phyloP scores from a whole-genome alignment of 1,140 invertebrate species.

The Lutraria rhynchaena region DNA sequence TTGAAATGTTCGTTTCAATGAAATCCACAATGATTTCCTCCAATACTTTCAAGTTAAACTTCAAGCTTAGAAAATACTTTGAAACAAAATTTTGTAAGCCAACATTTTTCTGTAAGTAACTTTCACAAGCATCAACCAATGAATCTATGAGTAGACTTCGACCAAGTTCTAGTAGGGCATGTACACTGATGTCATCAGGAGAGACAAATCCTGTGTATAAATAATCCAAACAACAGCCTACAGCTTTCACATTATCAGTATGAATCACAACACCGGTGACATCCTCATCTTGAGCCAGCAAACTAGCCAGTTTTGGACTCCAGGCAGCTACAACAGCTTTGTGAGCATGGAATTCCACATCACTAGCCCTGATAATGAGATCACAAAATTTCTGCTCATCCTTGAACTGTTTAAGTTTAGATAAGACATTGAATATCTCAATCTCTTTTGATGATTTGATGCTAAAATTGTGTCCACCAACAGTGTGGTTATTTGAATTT shows the following conservation, averaged over 20 bases:
- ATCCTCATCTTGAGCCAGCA: neutral
- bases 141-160: slow-evolving; percentile 13
- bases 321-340: slow-evolving; percentile 49
- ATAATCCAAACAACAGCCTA: slow-evolving; percentile 30
- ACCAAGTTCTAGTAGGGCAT: slow-evolving; percentile 9
- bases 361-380: slow-evolving; percentile 8
- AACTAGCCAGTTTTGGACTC: slow-evolving; percentile 41
- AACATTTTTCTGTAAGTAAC: slow-evolving; percentile 24
- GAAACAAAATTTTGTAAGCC: slow-evolving; percentile 23
- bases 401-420: slow-evolving; percentile 23
- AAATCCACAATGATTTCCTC: slow-evolving; percentile 41
- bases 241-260: slow-evolving; percentile 11
- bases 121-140: slow-evolving; percentile 28
- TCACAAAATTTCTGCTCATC: slow-evolving; percentile 38
- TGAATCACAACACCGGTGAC: slow-evolving; percentile 12
- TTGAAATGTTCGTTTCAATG: slow-evolving; percentile 33
- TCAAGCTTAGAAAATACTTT: slow-evolving; percentile 41
- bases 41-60: slow-evolving; percentile 24
- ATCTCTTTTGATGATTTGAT: neutral
- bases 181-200: neutral
- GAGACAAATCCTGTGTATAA: slow-evolving; percentile 23
- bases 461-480: neutral
- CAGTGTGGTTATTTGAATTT: neutral
- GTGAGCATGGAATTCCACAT: slow-evolving; percentile 23
- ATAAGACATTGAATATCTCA: slow-evolving; percentile 12